Evolutionary conservation across 2,888 invertebrate genomes (phyloP), one percentile per base, ranked within the genome.

Genomic region (Iselma pallidipennis): DNA sequence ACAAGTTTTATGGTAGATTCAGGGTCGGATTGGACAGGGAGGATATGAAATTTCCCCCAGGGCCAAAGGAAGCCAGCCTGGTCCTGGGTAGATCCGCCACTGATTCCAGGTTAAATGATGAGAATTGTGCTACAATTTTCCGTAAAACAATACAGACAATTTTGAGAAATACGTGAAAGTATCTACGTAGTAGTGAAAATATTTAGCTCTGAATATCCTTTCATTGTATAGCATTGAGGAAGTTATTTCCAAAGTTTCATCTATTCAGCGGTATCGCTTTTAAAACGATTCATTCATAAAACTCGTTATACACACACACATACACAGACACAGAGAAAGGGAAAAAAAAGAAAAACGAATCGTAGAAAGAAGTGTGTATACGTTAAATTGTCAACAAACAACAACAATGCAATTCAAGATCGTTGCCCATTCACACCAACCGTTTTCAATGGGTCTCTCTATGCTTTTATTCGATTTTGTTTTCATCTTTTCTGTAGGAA

Each of bases 311-410:
- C 51, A 57, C 56, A 56, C n/a, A n/a, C n/a, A n/a, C n/a, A 37
- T 37, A 37, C 16, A 37, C 37, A 37, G 7, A 21, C 23, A 23
- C 21, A 23, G 45, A 23, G 45, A 45, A 42, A 42, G 9, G 14
- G 3, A 3, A 16, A 37, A 37, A 45, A 16, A 45, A 45, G 45
- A 45, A 49, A 57, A 63, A 55, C 49, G 58, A 55, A 57, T 59
- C 48, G 58, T 52, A 55, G 55, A 63, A 59, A 59, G 58, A 56
- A 23, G 45, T 23, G 59, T 56, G 53, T 56, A 49, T 16, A 52
- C 52, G 52, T 56, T 59, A 63, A 63, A 63, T 63, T 59, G 63
- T 63, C 63, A 63, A 63, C 63, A 63, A 63, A 53, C 55, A 33
- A 28, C 52, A 26, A 63, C 63, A 63, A 63, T 59, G 37, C 63